These are phyloP conservation scores for Kradibia gibbosae DNA, from an alignment of 1,140 invertebrate genomes.

Conservation along the genomic window DNA sequence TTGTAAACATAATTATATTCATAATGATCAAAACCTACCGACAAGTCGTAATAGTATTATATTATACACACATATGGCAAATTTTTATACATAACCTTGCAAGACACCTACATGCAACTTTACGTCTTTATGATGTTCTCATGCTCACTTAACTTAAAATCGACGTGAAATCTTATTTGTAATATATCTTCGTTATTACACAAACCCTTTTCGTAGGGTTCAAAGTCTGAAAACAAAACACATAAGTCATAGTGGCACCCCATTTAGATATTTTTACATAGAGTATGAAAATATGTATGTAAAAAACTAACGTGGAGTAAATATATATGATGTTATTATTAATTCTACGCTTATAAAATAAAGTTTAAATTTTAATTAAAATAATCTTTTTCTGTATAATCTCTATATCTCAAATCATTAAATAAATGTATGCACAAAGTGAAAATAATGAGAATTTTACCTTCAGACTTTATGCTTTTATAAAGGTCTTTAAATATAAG, in stretches of 20 bases:
- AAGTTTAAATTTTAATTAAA: too few species aligned
- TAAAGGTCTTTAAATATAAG: too few species aligned
- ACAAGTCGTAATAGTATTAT: background rate
- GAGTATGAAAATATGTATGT: too few species aligned
- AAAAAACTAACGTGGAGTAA: too few species aligned
- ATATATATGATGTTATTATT: too few species aligned
- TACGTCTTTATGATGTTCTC: background rate
- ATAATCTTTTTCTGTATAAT: too few species aligned
- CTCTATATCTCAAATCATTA: too few species aligned
- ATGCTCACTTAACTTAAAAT: background rate
- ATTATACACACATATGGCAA: background rate
- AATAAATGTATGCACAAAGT: too few species aligned
- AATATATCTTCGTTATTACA: background rate
- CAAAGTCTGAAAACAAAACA: background rate
- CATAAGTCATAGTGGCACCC: background rate
- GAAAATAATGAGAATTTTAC: too few species aligned
- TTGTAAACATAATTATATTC: background rate
- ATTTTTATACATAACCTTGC: background rate
- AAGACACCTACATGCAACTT: slow-evolving; percentile 4
- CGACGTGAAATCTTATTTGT: background rate
- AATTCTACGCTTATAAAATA: too few species aligned
- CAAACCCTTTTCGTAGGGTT: background rate
- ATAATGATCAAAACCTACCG: background rate
- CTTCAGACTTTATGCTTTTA: too few species aligned
- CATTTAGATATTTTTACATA: background rate